Evolutionary conservation across 1,140 invertebrate species (phyloP), one percentile per base, ranked within the genome.

Genomic region (Lucilia cuprina): DNA sequence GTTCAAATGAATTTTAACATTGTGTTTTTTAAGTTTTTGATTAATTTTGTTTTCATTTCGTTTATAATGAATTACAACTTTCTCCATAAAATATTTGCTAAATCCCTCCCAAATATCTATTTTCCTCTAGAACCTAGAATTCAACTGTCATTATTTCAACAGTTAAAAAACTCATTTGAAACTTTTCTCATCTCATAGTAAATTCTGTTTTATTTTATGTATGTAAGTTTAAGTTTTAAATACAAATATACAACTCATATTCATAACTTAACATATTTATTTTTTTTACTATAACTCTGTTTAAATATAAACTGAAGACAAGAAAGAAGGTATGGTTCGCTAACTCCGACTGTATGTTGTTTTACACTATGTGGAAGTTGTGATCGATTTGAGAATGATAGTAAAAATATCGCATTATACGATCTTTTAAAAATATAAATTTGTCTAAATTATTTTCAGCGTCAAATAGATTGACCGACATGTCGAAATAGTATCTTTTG

Each of bases 181-280:
- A 70, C 65, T 70, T 70, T 70, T 70, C 65, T 70, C n/a, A 70
- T 70, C 65, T 70, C 65, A 70, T 70, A 25, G n/a, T 60, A 2
- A 0, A 10, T 10, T 70, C 2, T 70, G 65, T 70, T 70, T 70
- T 21, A n/a, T 70, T 70, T 19, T 7, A n/a, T 17, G 55, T 60
- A 60, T n/a, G 55, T 60, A n/a, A n/a, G 55, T 60, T 60, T 17
- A 19, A 70, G 65, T 70, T 70, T 70, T 21, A 70, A 70, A 70
- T 25, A 70, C 21, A 21, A 70, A 70, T 70, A 55, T 12, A 55
- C 50, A 55, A 55, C 50, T 55, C 50, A 55, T 55, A 55, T 55
- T 55, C 50, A 55, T 55, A 55, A 55, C 50, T 55, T 55, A 55
- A 55, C 50, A 55, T 55, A 55, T 55, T 55, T 55, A 41, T 41